phyloP scores from a whole-genome alignment of 2,113 vertebrate genomes.

The Hippocampus zosterae region DNA sequence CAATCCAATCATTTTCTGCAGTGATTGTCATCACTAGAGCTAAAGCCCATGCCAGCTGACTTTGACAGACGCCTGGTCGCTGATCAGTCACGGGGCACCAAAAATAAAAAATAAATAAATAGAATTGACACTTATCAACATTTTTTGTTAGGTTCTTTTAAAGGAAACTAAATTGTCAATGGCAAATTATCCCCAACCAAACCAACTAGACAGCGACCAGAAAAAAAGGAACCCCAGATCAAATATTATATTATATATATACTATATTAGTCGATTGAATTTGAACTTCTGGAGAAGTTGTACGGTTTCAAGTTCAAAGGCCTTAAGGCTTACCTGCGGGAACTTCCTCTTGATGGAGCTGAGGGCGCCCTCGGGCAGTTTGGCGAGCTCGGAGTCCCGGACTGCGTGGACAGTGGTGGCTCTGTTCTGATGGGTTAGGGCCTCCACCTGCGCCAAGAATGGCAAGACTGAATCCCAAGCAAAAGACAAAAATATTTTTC shows the following conservation, averaged over 20 bases:
- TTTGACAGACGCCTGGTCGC: too few species aligned
- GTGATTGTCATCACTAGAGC: too few species aligned
- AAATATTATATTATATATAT: not conserved
- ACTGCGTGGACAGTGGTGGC: constrained; percentile 93
- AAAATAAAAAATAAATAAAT: too few species aligned
- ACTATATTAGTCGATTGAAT: not conserved
- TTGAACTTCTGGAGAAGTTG: not conserved
- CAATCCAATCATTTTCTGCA: too few species aligned
- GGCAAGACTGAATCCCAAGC: not conserved
- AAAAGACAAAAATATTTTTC: not conserved
- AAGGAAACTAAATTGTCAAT: too few species aligned
- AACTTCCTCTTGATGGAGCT: constrained; percentile 92
- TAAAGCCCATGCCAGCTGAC: too few species aligned
- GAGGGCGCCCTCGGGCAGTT: constrained; percentile 89
- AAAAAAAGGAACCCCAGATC: not conserved
- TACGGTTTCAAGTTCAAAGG: not conserved
- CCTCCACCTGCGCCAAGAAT: constrained; percentile 79
- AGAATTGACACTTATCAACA: too few species aligned
- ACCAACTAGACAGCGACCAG: not conserved
- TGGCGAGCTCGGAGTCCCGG: constrained; percentile 90
- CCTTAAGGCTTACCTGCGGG: constrained; percentile 78
- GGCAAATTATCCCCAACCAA: not conserved
- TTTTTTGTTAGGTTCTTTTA: too few species aligned
- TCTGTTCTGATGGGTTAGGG: constrained; percentile 85
- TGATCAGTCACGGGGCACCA: too few species aligned